These are phyloP conservation scores for Alsophila aescularia DNA, from an alignment of 2,888 invertebrate genomes.

Conservation along the genomic window DNA sequence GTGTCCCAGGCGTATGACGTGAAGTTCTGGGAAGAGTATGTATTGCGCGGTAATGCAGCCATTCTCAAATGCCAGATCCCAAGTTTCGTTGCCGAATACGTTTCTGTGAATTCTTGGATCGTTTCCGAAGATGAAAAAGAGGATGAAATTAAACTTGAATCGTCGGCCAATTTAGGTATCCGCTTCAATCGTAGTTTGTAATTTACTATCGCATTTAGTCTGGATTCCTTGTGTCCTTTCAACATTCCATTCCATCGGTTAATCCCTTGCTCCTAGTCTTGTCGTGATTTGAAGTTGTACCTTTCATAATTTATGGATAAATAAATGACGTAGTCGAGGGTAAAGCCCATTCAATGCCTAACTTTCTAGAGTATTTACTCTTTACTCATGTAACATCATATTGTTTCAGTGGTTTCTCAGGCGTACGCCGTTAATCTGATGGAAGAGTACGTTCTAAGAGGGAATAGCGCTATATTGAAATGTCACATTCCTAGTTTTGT, in stretches of 20 bases:
- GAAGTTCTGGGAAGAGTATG: constrained; percentile 96
- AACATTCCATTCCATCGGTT: constrained; percentile 6
- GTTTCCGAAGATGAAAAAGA: constrained; percentile 88
- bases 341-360: not conserved
- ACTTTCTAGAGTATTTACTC: not conserved
- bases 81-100: constrained; percentile 96
- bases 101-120: constrained; percentile 93
- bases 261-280: not conserved
- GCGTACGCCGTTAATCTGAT: constrained; percentile 95
- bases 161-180: constrained; percentile 68
- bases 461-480: constrained; percentile 95
- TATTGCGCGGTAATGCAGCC: constrained; percentile 94
- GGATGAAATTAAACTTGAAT: constrained; percentile 68
- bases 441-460: constrained; percentile 96
- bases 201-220: constrained; percentile 25
- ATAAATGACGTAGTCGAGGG: not conserved
- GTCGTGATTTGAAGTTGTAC: not conserved
- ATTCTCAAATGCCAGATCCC: constrained; percentile 97
- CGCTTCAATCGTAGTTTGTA: constrained; percentile 5
- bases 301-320: not conserved
- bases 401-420: constrained; percentile 94
- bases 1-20: constrained; percentile 95
- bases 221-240: constrained; percentile 17
- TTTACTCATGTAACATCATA: constrained; percentile 22
- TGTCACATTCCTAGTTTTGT: constrained; percentile 97